phyloP scores from a whole-genome alignment of 2,888 invertebrate genomes.

The Latheticus oryzae region DNA sequence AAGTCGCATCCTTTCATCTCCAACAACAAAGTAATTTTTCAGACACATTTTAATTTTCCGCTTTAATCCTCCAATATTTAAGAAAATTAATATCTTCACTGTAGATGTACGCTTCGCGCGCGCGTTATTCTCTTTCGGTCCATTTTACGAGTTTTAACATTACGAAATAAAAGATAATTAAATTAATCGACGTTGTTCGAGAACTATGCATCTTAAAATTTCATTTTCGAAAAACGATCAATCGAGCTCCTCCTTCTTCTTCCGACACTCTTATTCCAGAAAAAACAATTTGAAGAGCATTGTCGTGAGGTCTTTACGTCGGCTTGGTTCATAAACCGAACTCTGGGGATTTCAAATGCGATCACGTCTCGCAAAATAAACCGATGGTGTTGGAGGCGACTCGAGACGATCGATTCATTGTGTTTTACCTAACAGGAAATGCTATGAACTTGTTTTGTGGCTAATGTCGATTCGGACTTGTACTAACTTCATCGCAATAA shows the following conservation, averaged over 20 bases:
- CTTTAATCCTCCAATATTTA: conserved; percentile 20
- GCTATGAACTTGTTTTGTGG: conserved; percentile 19
- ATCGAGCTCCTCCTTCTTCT: conserved; percentile 23
- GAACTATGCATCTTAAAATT: conserved; percentile 2
- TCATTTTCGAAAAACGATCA: conserved; percentile 21
- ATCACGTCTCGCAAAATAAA: conserved; percentile 59
- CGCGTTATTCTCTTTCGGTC: conserved; percentile 18
- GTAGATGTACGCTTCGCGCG: no score
- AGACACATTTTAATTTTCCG: conserved; percentile 24
- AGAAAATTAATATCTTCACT: conserved; percentile 26
- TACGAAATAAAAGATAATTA: conserved; percentile 31
- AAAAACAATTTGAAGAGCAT: conserved; percentile 57
- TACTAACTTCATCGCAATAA: no score
- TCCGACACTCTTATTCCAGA: conserved; percentile 39
- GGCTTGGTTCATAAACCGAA: conserved; percentile 57
- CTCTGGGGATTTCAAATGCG: conserved; percentile 56
- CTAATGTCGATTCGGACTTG: no score
- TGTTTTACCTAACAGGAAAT: conserved; percentile 51
- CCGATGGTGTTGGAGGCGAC: conserved; percentile 52
- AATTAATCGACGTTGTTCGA: conserved; percentile 19
- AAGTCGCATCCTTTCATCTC: conserved; percentile 29
- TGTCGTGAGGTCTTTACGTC: conserved; percentile 56
- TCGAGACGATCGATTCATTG: conserved; percentile 52
- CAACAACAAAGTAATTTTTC: conserved; percentile 31
- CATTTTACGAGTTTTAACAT: conserved; percentile 22